A percentile compares a stretch with the other conserved stretches of the same genome.
Conservation (phyloP, 1,140 invertebrate genomes). For the Andrena cerasifolii region DNA sequence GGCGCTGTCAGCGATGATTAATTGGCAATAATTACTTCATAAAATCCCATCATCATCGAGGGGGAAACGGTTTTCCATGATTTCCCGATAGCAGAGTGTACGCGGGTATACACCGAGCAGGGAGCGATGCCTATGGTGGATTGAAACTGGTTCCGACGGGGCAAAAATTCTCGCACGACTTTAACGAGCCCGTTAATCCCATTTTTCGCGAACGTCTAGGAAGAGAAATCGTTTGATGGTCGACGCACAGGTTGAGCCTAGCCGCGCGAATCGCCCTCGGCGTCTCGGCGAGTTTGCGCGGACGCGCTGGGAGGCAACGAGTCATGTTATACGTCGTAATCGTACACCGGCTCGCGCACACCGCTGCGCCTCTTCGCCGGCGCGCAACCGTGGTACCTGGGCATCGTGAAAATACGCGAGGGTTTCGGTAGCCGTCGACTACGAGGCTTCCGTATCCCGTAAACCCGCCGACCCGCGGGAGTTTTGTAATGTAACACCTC, state of each 20-base stretch:
- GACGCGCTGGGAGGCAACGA: conserved; percentile 36
- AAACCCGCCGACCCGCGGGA: conserved; percentile 51
- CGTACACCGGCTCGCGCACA: conserved; percentile 51
- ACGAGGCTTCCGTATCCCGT: conserved; percentile 63
- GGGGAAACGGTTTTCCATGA: neutral
- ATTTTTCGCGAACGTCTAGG: neutral
- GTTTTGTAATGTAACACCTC: conserved; percentile 66
- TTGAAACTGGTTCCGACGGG: neutral
- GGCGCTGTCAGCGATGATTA: too few species aligned
- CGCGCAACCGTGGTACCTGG: neutral
- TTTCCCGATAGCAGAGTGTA: conserved; percentile 9
- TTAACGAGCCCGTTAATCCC: neutral
- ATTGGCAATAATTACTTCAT: conserved; percentile 15
- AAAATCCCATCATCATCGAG: conserved; percentile 7
- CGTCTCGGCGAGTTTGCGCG: conserved; percentile 26
- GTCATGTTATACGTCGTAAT: conserved; percentile 60
- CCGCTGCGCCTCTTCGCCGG: neutral
- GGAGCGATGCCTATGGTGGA: conserved; percentile 20
- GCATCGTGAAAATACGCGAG: conserved; percentile 47
- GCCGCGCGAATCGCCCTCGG: conserved; percentile 4
- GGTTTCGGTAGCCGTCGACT: conserved; percentile 64
- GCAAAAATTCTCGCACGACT: neutral
- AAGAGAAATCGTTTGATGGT: neutral
- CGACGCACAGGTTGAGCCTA: neutral
- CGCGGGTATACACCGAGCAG: neutral